phyloP scores from a whole-genome alignment of 1,140 invertebrate species.

The Drosophila yakuba region DNA sequence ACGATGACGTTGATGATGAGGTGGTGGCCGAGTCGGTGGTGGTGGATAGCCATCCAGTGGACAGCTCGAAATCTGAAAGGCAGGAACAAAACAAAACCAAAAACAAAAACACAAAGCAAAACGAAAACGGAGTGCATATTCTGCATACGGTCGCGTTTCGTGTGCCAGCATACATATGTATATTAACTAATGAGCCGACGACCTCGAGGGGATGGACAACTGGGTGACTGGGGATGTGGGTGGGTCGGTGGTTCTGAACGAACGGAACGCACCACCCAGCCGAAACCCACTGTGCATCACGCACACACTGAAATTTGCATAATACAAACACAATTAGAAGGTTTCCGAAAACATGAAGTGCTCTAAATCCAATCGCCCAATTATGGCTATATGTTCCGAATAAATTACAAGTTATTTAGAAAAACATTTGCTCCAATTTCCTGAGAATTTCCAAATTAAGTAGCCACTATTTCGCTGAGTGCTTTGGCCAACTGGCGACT shows the following conservation, averaged over 20 bases:
- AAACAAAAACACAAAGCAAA: neutral
- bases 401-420: too few species aligned
- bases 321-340: too few species aligned
- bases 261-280: slow-evolving; percentile 2
- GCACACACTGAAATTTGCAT: slow-evolving; percentile 1
- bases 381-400: too few species aligned
- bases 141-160: slow-evolving; percentile 52
- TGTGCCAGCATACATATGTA: slow-evolving; percentile 42
- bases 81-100: slow-evolving; percentile 22
- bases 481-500: slow-evolving; percentile 14
- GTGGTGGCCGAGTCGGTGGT: neutral
- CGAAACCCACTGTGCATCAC: slow-evolving; percentile 30
- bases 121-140: slow-evolving; percentile 49
- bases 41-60: slow-evolving; percentile 5
- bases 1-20: neutral
- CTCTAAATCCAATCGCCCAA: too few species aligned
- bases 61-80: slow-evolving; percentile 25
- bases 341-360: too few species aligned
- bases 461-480: slow-evolving; percentile 24
- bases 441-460: too few species aligned
- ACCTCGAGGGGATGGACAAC: slow-evolving; percentile 54
- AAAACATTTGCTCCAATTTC: too few species aligned
- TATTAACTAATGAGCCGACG: slow-evolving; percentile 75
- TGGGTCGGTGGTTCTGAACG: slow-evolving; percentile 2
- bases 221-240: slow-evolving; percentile 3